Evolutionary conservation across 2,797 vertebrate species (phyloP).

Genomic region (Lophius americanus): DNA sequence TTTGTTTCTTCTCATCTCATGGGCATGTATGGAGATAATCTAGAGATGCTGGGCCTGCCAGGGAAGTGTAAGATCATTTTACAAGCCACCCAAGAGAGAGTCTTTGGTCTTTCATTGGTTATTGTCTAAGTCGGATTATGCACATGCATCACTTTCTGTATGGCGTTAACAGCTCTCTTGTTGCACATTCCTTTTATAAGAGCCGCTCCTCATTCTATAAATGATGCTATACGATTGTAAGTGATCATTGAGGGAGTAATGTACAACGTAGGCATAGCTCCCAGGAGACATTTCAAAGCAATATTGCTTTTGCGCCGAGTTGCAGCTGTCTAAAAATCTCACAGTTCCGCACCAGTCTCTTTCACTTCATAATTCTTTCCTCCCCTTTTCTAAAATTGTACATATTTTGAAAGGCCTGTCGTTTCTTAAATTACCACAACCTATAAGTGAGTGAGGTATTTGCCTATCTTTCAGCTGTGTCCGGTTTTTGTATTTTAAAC

Average conservation of each 20-base stretch:
- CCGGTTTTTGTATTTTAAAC: not conserved
- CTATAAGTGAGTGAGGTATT: constrained; percentile 10
- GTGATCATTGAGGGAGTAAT: not conserved
- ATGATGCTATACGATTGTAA: not conserved
- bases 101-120: constrained; percentile 11
- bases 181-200: constrained; percentile 15
- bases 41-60: constrained; percentile 19
- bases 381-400: constrained; percentile 15
- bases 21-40: constrained; percentile 37
- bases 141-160: constrained; percentile 5
- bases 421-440: constrained; percentile 25
- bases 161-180: not conserved
- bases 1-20: not conserved
- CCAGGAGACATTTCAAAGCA: constrained; percentile 27
- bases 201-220: not conserved
- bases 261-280: not conserved
- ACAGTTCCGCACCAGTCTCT: constrained; percentile 31
- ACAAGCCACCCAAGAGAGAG: constrained; percentile 35
- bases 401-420: constrained; percentile 25
- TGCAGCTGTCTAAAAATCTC: constrained; percentile 30
- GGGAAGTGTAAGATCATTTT: constrained; percentile 37
- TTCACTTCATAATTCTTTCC: constrained; percentile 21
- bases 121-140: constrained; percentile 19
- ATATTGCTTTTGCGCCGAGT: constrained; percentile 19
- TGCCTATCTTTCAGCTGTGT: constrained; percentile 6